These are phyloP conservation scores for Uria aalge DNA, from an alignment of 2,113 vertebrate species.

Conservation along the genomic window DNA sequence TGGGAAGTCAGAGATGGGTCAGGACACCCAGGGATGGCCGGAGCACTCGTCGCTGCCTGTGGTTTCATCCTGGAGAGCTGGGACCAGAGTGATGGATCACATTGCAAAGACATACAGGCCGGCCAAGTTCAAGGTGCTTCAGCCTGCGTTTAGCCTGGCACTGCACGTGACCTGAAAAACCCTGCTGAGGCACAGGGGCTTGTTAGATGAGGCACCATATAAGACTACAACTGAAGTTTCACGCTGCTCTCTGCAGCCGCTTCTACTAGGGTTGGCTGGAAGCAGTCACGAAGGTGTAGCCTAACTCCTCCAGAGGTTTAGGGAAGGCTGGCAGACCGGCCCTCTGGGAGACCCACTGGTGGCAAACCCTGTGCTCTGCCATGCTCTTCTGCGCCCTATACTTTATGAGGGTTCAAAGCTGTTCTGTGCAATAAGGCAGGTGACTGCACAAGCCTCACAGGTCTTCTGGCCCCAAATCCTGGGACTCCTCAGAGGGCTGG, in stretches of 20 bases:
- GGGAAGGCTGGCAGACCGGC: background rate
- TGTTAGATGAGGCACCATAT: background rate
- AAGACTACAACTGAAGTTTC: background rate
- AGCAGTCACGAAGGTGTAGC: rapidly evolving
- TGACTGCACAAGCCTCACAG: background rate
- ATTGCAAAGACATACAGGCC: rapidly evolving
- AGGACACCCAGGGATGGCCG: background rate
- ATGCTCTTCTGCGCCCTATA: background rate
- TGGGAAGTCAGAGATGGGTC: background rate
- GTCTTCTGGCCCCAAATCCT: background rate
- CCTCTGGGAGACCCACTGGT: rapidly evolving
- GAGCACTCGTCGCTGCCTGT: background rate
- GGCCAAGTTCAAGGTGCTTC: background rate
- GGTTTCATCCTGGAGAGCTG: background rate
- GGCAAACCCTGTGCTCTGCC: background rate
- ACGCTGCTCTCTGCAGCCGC: background rate
- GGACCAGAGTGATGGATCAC: rapidly evolving
- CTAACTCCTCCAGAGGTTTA: background rate
- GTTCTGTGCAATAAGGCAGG: background rate
- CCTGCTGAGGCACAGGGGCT: background rate
- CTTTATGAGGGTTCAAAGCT: background rate
- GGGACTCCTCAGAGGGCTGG: background rate
- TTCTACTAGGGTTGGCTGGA: background rate
- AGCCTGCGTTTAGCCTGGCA: background rate
- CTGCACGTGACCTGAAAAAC: background rate